phyloP scores from a whole-genome alignment of 2,113 vertebrate genomes.

The Clinocottus analis region DNA sequence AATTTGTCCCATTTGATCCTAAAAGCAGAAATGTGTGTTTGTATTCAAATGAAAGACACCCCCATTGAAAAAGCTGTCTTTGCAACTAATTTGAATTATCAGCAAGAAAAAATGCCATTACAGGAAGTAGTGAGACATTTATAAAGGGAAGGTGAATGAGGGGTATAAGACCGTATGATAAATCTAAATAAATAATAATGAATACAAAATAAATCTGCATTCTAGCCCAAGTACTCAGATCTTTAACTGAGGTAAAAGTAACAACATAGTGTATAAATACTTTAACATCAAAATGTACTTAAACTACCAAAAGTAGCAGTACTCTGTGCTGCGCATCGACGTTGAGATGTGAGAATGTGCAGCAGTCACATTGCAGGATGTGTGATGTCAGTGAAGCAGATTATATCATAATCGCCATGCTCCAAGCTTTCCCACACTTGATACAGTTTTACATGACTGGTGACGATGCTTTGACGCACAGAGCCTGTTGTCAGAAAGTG shows the following conservation, averaged over 20 bases:
- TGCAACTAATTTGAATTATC: constrained; percentile 3
- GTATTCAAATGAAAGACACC: not conserved
- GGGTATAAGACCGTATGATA: too few relatives aligned
- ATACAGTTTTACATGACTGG: not conserved
- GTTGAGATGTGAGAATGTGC: not conserved
- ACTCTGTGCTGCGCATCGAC: not conserved
- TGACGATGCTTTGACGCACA: not conserved
- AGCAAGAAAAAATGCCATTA: not conserved
- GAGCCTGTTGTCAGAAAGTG: not conserved
- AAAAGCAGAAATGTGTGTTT: not conserved
- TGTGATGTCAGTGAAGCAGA: not conserved
- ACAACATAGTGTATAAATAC: not conserved
- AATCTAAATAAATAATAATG: too few relatives aligned
- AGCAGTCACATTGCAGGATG: not conserved
- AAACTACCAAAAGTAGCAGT: not conserved
- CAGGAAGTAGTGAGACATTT: not conserved
- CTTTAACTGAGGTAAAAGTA: too few relatives aligned
- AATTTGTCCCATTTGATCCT: constrained; percentile 26
- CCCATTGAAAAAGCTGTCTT: not conserved
- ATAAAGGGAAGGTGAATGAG: not conserved
- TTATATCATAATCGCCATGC: not conserved
- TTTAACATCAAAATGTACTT: not conserved
- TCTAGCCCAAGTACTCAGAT: too few relatives aligned
- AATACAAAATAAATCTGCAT: too few relatives aligned
- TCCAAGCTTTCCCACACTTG: not conserved